Base-by-base conservation (phyloP, 1,140 invertebrate genomes). In the Whitmania pigra region DNA sequence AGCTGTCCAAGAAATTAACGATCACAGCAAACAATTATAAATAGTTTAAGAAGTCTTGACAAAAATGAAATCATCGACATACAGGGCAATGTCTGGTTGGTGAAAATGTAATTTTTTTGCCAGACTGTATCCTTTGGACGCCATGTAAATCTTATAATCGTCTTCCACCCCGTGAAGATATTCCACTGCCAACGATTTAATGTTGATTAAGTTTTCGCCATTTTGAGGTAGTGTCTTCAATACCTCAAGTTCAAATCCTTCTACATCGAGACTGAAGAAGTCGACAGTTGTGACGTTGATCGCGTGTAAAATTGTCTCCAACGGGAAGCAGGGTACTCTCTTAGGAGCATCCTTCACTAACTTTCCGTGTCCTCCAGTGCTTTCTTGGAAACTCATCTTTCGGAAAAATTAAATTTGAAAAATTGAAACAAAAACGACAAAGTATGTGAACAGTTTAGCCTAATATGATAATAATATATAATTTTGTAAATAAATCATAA, bases 261-360 rank as follows among this genome's bases (percentile, higher is more conserved):
- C 77, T 5, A 77, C 73, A 67, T 77, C 77, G 22, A 77, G 71
- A 53, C 71, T 72, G 67, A 77, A 76, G 53, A 66, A 60, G 55
- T 72, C 53, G 2, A 72, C 66, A 20, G 71, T 60, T 9, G 40
- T 11, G 18, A n/a, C 25, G 18, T 69, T 69, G 63, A 72, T n/a
- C 4, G 72, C 72, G 25, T 49, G 6, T 27, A 72, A 66, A 22
- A 72, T 69, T 9, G 72, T 70, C 15, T 72, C 22, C 6, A 72
- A n/a, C 31, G 72, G 72, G 53, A 69, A 72, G 36, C 72, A 72
- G 27, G 67, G 67, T 6, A 68, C 67, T 29, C 9, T 25, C 2
- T 18, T 18, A 13, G 29, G 11, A 63, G 22, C 29, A 22, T 63
- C 22, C 7, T 63, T 20, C 57, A 63, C 57, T 7, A 63, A 13